Percentiles rank a stretch among this genome's conserved stretches.
Conservation (phyloP, 2,888 invertebrate species). For the Volucella bombylans region DNA sequence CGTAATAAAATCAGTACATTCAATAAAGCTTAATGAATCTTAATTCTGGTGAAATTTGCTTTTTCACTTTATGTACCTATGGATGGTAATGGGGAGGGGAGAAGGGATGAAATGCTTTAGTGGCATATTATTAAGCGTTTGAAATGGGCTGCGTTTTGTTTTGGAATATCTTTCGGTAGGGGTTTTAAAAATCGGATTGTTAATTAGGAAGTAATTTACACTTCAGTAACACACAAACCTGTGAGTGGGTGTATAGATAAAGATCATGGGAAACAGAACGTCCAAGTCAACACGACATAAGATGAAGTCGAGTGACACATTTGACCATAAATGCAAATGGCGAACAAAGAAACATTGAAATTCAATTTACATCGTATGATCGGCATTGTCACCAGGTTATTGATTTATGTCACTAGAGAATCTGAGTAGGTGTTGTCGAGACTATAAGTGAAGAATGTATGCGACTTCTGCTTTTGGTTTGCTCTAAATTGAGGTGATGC, state of each 20-base stretch:
- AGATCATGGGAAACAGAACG: background rate
- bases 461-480: no score
- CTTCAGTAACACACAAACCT: conserved; percentile 13
- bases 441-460: no score
- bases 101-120: conserved; percentile 41
- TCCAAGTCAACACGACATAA: conserved; percentile 4
- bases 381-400: conserved; percentile 30
- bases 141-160: conserved; percentile 49
- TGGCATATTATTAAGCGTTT: conserved; percentile 62
- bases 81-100: background rate
- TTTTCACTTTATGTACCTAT: conserved; percentile 44
- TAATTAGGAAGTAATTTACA: conserved; percentile 58
- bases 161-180: conserved; percentile 4
- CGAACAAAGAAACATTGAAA: conserved; percentile 20
- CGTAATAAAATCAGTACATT: conserved; percentile 60
- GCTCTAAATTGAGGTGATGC: no score
- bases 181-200: conserved; percentile 59
- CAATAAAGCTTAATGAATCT: conserved; percentile 11
- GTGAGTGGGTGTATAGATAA: conserved; percentile 51
- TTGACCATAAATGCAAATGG: conserved; percentile 31
- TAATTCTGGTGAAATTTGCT: conserved; percentile 36
- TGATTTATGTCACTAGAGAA: no score
- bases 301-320: conserved; percentile 36
- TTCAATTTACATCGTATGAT: conserved; percentile 24
- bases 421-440: no score